phyloP scores from a whole-genome alignment of 2,113 vertebrate genomes.

The Entelurus aequoreus region DNA sequence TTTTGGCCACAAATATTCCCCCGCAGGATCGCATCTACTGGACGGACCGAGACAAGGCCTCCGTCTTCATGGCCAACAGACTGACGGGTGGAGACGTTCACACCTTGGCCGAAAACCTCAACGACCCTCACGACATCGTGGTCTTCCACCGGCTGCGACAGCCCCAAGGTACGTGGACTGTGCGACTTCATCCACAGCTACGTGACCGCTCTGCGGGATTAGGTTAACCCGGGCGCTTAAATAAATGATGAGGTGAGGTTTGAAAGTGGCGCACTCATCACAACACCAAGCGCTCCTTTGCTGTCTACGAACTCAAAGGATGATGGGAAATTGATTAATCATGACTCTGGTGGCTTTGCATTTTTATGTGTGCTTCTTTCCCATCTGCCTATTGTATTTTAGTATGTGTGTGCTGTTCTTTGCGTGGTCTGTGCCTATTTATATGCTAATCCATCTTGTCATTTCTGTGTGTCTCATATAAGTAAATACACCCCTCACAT shows the following conservation, averaged over 20 bases:
- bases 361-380: constrained; percentile 5
- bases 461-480: neutral
- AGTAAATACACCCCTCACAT: too few species aligned
- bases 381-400: constrained; percentile 3
- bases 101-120: constrained; percentile 88
- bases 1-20: neutral
- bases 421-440: neutral
- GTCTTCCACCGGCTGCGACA: constrained; percentile 93
- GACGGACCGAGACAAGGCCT: constrained; percentile 92
- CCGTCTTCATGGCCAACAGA: constrained; percentile 91
- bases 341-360: constrained; percentile 12
- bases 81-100: constrained; percentile 85
- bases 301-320: constrained; percentile 14
- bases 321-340: constrained; percentile 25
- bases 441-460: constrained; percentile 18
- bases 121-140: constrained; percentile 93
- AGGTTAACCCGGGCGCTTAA: constrained; percentile 10
- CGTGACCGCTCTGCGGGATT: constrained; percentile 10
- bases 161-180: constrained; percentile 76
- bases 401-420: neutral
- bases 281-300: constrained; percentile 20
- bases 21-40: constrained; percentile 94
- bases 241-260: constrained; percentile 34
- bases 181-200: neutral
- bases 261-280: constrained; percentile 25